Evolutionary conservation across 1,140 invertebrate genomes (phyloP).

Genomic region (Paraescarpia echinospica): DNA sequence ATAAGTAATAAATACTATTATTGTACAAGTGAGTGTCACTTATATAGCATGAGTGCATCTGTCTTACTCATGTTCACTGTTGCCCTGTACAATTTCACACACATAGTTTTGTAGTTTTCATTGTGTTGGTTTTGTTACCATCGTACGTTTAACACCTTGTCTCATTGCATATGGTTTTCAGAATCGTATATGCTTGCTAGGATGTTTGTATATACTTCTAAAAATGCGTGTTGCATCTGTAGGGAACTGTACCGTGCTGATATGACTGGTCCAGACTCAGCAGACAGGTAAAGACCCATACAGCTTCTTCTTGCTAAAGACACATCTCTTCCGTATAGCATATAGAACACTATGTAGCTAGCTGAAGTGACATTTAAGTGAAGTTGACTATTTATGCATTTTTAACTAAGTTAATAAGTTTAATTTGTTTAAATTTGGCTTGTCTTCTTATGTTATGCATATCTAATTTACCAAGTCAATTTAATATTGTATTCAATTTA

Average conservation of each 20-base stretch:
- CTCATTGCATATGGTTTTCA: neutral
- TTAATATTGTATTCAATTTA: too few species aligned
- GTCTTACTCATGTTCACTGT: too few species aligned
- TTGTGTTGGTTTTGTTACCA: neutral
- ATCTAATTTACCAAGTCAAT: too few species aligned
- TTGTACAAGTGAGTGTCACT: slow-evolving; percentile 45
- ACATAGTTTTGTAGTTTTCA: neutral
- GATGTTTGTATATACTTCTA: neutral
- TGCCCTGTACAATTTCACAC: too few species aligned
- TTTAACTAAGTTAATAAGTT: too few species aligned
- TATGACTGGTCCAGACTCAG: slow-evolving; percentile 40
- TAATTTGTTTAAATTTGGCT: too few species aligned
- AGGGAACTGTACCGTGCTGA: slow-evolving; percentile 49
- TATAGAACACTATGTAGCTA: too few species aligned
- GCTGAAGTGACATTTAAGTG: too few species aligned
- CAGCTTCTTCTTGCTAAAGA: slow-evolving; percentile 20
- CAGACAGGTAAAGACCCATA: slow-evolving; percentile 43
- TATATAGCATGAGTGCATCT: neutral
- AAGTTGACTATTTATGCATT: too few species aligned
- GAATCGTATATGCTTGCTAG: neutral
- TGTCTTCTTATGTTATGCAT: too few species aligned
- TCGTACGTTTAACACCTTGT: neutral
- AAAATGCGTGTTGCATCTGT: neutral
- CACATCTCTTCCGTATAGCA: too few species aligned
- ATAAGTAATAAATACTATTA: too few species aligned